Evolutionary conservation across 2,888 invertebrate species (phyloP).

Genomic region (Drosophila suboccidentalis): DNA sequence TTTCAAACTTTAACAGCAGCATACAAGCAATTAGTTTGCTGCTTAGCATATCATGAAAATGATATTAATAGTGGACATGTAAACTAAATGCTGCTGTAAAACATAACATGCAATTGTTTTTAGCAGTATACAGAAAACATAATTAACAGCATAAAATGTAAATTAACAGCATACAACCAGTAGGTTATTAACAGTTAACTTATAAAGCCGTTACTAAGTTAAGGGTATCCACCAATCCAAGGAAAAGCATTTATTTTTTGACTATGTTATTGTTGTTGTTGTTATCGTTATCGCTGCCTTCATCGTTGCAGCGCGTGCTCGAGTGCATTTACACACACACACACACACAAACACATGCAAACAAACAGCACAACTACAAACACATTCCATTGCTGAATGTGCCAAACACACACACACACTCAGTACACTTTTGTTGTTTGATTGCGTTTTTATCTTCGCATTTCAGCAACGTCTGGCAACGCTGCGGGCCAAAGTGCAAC

Average conservation of each 20-base stretch:
- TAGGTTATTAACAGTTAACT: background rate
- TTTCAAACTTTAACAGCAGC: background rate
- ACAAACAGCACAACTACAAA: slow-evolving; percentile 56
- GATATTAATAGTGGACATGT: background rate
- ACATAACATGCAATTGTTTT: background rate
- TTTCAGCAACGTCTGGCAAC: slow-evolving; percentile 66
- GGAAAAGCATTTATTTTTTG: background rate
- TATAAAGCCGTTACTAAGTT: background rate
- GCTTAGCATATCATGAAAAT: background rate
- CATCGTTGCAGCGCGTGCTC: slow-evolving; percentile 65
- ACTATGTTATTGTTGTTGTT: slow-evolving; percentile 15
- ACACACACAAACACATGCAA: slow-evolving; percentile 7
- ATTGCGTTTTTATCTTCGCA: slow-evolving; percentile 80
- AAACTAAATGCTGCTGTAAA: background rate
- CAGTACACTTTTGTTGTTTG: slow-evolving; percentile 68
- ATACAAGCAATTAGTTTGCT: background rate
- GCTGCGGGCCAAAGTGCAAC: slow-evolving; percentile 28
- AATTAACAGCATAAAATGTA: background rate
- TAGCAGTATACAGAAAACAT: background rate
- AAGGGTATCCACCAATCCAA: slow-evolving; percentile 28
- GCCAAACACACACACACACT: slow-evolving; percentile 14
- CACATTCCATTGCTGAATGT: slow-evolving; percentile 60
- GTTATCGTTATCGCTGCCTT: slow-evolving; percentile 54
- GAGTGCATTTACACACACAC: slow-evolving; percentile 68
- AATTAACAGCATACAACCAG: background rate